phyloP scores from a whole-genome alignment of 2,888 invertebrate species.

The Latrodectus elegans region DNA sequence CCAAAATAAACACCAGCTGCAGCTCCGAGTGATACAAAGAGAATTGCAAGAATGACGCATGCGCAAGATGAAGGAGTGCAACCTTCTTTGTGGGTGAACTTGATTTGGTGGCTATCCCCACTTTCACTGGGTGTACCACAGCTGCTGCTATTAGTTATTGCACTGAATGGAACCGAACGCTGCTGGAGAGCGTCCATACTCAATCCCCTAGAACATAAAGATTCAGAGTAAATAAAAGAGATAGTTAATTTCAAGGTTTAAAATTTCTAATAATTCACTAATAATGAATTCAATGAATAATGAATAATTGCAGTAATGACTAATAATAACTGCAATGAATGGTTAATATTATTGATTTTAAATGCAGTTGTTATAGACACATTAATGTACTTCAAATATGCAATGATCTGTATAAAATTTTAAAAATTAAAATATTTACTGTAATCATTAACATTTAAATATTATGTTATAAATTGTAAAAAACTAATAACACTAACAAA shows the following conservation, averaged over 20 bases:
- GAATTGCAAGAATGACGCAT: conserved; percentile 87
- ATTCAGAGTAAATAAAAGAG: neutral
- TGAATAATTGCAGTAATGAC: too few relatives aligned
- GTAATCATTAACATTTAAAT: too few relatives aligned
- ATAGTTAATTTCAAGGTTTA: neutral
- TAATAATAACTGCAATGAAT: too few relatives aligned
- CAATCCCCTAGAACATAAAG: conserved; percentile 41
- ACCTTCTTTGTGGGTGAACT: conserved; percentile 88
- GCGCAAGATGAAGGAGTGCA: conserved; percentile 91
- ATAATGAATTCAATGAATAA: too few relatives aligned
- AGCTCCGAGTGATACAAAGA: conserved; percentile 85
- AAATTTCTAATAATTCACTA: too few relatives aligned
- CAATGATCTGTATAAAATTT: too few relatives aligned
- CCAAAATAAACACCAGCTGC: conserved; percentile 81
- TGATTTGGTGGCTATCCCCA: conserved; percentile 82
- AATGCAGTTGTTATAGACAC: too few relatives aligned
- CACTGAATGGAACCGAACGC: conserved; percentile 62
- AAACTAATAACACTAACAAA: too few relatives aligned
- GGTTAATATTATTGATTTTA: too few relatives aligned
- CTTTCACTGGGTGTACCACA: conserved; percentile 67
- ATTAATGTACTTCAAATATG: too few relatives aligned
- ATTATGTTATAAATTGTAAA: too few relatives aligned
- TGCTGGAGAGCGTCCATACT: conserved; percentile 67
- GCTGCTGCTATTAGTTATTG: conserved; percentile 64
- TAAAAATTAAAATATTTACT: too few relatives aligned